A percentile compares a stretch with the other conserved stretches of the same genome.
These are phyloP conservation scores for Aptenodytes patagonicus DNA, from an alignment of 2,113 vertebrate species.

Conservation along the genomic window DNA sequence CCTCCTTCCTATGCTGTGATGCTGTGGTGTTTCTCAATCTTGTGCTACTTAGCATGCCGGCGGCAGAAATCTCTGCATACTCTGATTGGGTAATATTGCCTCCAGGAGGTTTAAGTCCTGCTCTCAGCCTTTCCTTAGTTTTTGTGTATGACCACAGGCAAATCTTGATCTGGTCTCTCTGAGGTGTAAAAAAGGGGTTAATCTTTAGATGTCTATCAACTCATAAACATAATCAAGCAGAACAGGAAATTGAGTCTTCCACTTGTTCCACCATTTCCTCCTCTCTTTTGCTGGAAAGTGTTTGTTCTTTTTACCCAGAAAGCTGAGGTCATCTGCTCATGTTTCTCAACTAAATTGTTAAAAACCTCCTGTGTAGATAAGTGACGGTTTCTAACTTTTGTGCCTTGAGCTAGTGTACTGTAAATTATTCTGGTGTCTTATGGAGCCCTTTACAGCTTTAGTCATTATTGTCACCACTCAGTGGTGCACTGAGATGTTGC, in stretches of 20 bases:
- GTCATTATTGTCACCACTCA: not conserved
- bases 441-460: not conserved
- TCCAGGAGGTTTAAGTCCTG: not conserved
- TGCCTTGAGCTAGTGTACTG: not conserved
- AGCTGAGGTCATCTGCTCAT: not conserved
- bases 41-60: not conserved
- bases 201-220: not conserved
- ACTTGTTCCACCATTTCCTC: not conserved
- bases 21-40: fast-evolving
- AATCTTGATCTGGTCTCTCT: not conserved
- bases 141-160: not conserved
- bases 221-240: not conserved
- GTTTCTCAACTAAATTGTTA: not conserved
- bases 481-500: not conserved
- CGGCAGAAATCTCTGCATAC: not conserved
- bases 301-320: not conserved
- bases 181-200: not conserved
- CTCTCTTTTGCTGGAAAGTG: not conserved
- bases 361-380: not conserved
- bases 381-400: not conserved
- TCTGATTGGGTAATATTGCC: not conserved
- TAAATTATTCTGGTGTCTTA: not conserved
- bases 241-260: not conserved
- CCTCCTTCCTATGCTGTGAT: not conserved
- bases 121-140: not conserved